These are phyloP conservation scores for Xenopus borealis DNA, from an alignment of 2,113 vertebrate genomes.

Conservation along the genomic window DNA sequence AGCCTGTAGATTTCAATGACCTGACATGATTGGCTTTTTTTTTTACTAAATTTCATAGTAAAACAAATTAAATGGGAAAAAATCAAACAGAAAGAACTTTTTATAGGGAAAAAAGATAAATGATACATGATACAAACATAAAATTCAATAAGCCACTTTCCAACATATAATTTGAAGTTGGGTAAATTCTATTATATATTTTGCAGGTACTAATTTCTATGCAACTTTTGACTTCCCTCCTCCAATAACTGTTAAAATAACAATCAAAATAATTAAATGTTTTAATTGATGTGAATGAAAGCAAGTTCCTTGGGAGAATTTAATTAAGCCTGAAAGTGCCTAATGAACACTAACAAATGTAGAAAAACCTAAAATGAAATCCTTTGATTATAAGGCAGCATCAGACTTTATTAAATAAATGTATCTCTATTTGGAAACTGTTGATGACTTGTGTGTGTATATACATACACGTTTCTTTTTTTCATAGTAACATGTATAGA, in stretches of 20 bases:
- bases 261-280: not conserved
- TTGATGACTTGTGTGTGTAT: not conserved
- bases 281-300: not conserved
- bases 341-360: conserved; percentile 1
- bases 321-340: not conserved
- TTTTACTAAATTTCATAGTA: conserved; percentile 33
- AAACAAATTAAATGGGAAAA: conserved; percentile 32
- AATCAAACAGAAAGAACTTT: conserved; percentile 62
- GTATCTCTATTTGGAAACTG: not conserved
- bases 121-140: conserved; percentile 20
- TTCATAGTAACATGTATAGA: not conserved
- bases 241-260: conserved; percentile 35
- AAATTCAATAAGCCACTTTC: conserved; percentile 60
- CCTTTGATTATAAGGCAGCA: not conserved
- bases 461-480: not conserved
- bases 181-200: conserved; percentile 52
- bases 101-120: conserved; percentile 73
- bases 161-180: conserved; percentile 32
- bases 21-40: conserved; percentile 40
- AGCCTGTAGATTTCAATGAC: conserved; percentile 58
- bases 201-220: conserved; percentile 50
- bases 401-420: not conserved
- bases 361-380: not conserved
- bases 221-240: conserved; percentile 53
- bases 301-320: not conserved